Base-by-base conservation (phyloP, 2,113 vertebrate genomes). In the Carollia perspicillata region DNA sequence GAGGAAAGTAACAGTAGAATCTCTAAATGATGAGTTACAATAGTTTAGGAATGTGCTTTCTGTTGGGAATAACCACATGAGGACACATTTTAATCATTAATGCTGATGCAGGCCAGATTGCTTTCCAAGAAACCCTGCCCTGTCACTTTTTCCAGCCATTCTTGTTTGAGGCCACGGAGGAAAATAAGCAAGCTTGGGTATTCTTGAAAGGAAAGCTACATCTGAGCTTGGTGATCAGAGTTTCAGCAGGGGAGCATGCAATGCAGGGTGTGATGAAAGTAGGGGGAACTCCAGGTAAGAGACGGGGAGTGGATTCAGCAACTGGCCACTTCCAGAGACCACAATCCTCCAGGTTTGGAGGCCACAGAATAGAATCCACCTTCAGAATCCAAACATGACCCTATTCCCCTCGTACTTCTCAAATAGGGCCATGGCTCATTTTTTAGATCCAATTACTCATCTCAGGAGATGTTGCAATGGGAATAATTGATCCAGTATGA, bases 81-180 rank as follows among this genome's bases (percentile, higher is more conserved):
- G 95, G 97, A 97, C 97, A 98, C 94, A 88, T 98, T 98, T 97
- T 97, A 98, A 95, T 98, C 96, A 98, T 98, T 98, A 98, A 95
- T 93, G 88, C 49, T 87, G 79, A 97, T 96, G 95, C 94, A 96
- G 93, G 93, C 96, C 97, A 94, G 97, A 98, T 72, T 97, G 95
- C 95, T 92, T 96, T 89, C 95, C 77, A 96, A 96, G 95, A 96
- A 97, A 93, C 2, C 93, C 89, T 78, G 86, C 93, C 95, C 93
- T 95, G 42, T 94, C 86, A 77, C 74, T 89, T 85, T 92, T 97
- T 97, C 96, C 95, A 96, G 83, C 78, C 42, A n/a, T 89, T 89
- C 63, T 89, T 49, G 22, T 79, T 44, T 53, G 35, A 96, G 78
- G 85, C 95, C 65, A 68, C 58, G 5, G 23, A 95, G 42, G 75